Base-by-base conservation (phyloP, 2,888 invertebrate species). In the Brenthis hecate region DNA sequence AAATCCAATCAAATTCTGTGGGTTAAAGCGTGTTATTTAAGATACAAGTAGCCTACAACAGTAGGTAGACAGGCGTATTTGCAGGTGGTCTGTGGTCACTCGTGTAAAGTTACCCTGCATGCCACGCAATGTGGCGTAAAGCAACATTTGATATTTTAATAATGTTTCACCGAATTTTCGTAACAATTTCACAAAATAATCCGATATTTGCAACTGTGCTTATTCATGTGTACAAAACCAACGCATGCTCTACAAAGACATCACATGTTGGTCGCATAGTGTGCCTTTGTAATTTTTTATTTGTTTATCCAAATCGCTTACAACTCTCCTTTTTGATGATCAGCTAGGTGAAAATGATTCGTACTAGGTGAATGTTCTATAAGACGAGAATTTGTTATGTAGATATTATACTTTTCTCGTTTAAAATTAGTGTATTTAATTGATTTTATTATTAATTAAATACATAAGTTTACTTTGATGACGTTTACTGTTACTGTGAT, bases 21-120 rank as follows among this genome's bases (percentile, higher is more conserved):
- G 16, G 23, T 14, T 23, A 48, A 58, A 58, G 14, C 23, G 11
- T 13, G 48, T 28, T 60, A 60, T 60, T 50, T 28, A 53, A 53
- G 53, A 51, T 53, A 50, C 36, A 53, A 13, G 51, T 62, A 62
- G 36, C 32, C 36, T 48, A 50, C 28, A 60, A n/a, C 36, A 11
- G 36, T 53, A 36, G 32, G 66, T 60, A 60, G 66, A 48, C 51
- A 53, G 47, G 66, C 23, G 32, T 51, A 56, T 43, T 11, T 43
- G 55, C 68, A 70, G 72, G 72, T 70, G 70, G 70, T 60, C 68
- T 72, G 70, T 63, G 66, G 72, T 69, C 60, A 56, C 36, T 14
- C 58, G 51, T 61, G 50, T 69, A 61, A 50, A 47, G 65, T 66
- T 66, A 69, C 65, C 32, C 36, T 19, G 19, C 19, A 63, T n/a